Evolutionary conservation across 1,140 invertebrate species (phyloP).

Genomic region (Drosophila pseudoobscura): DNA sequence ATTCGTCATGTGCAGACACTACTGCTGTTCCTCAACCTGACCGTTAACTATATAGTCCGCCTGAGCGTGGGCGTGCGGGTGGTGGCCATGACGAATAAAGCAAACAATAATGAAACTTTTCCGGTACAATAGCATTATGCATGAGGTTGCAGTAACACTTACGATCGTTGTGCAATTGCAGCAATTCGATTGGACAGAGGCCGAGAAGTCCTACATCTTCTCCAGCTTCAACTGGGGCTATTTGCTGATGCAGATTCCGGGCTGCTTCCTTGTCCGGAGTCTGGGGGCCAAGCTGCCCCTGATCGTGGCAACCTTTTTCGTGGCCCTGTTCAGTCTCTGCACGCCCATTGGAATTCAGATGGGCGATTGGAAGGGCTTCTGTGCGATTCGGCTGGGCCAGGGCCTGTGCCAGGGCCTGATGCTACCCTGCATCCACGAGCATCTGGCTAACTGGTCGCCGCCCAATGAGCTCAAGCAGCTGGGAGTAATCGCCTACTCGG

Average conservation of each 20-base stretch:
- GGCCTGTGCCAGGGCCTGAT: slow-evolving; percentile 91
- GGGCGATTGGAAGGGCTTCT: slow-evolving; percentile 86
- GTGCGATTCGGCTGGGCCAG: slow-evolving; percentile 87
- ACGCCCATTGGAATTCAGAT: slow-evolving; percentile 76
- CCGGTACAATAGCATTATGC: slow-evolving; percentile 22
- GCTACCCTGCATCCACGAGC: slow-evolving; percentile 90
- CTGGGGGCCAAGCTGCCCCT: slow-evolving; percentile 88
- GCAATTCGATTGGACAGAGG: slow-evolving; percentile 84
- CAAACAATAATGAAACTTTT: slow-evolving; percentile 57
- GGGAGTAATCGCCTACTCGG: slow-evolving; percentile 86
- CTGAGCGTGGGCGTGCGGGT: slow-evolving; percentile 88
- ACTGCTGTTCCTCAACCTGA: slow-evolving; percentile 86
- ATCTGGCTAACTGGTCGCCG: slow-evolving; percentile 84
- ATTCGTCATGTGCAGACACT: slow-evolving; percentile 87
- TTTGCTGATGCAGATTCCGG: slow-evolving; percentile 86
- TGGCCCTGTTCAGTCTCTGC: slow-evolving; percentile 76
- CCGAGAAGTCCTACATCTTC: slow-evolving; percentile 84
- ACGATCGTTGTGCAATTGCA: slow-evolving; percentile 8
- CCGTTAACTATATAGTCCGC: slow-evolving; percentile 86
- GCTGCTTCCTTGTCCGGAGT: slow-evolving; percentile 87
- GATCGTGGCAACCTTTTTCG: slow-evolving; percentile 84
- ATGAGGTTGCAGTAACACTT: neutral
- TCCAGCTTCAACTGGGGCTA: slow-evolving; percentile 89
- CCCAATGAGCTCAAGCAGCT: slow-evolving; percentile 86
- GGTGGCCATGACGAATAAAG: slow-evolving; percentile 87